A percentile compares a stretch with the other conserved stretches of the same genome.
These are phyloP conservation scores for Erythrolamprus reginae DNA, from an alignment of 2,113 vertebrate species.

Conservation along the genomic window DNA sequence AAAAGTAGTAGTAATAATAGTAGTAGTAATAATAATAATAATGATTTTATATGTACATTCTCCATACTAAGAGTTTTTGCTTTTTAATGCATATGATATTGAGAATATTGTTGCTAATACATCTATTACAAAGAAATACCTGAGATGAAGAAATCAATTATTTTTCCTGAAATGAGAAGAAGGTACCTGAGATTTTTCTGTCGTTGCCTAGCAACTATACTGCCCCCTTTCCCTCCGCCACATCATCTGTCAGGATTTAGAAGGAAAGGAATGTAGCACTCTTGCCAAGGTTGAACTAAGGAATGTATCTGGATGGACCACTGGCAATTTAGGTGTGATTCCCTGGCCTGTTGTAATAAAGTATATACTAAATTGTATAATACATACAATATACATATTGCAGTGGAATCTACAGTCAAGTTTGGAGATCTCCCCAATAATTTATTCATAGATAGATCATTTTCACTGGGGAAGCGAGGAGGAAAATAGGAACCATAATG, in stretches of 20 bases:
- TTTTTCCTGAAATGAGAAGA: background rate
- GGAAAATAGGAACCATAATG: background rate
- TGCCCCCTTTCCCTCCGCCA: background rate
- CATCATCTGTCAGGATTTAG: background rate
- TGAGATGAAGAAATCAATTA: background rate
- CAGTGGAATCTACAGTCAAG: background rate
- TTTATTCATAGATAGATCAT: background rate
- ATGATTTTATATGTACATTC: background rate
- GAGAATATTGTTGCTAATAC: background rate
- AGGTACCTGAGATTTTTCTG: background rate
- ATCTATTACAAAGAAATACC: background rate
- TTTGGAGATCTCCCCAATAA: no score
- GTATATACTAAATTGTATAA: background rate
- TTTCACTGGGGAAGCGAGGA: background rate
- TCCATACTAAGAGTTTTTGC: background rate
- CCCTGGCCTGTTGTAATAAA: background rate
- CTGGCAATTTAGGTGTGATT: background rate
- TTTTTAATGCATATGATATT: background rate
- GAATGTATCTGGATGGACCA: background rate
- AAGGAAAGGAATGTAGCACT: background rate
- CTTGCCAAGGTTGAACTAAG: no score
- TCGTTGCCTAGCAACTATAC: background rate
- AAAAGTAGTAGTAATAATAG: no score
- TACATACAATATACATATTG: background rate
- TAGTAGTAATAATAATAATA: background rate